These are phyloP conservation scores for Alca torda DNA, from an alignment of 2,797 vertebrate species.

Conservation along the genomic window DNA sequence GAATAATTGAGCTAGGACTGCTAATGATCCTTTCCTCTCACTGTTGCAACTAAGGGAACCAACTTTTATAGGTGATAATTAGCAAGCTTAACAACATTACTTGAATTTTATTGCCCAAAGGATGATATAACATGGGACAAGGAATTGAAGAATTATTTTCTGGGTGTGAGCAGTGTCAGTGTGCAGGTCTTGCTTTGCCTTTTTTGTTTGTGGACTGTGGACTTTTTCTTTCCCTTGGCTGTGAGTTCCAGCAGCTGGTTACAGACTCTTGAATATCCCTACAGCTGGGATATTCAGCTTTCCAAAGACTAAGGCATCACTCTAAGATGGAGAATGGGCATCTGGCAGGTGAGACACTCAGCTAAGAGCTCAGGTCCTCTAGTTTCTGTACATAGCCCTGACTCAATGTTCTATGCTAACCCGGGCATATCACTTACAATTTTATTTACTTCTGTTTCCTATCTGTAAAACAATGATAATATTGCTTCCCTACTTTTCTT, in stretches of 20 bases:
- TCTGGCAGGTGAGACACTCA: not conserved
- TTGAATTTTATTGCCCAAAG: not conserved
- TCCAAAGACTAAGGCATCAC: not conserved
- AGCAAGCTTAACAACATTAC: not conserved
- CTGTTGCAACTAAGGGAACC: not conserved
- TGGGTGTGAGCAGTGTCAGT: not conserved
- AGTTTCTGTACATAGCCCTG: not conserved
- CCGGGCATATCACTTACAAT: not conserved
- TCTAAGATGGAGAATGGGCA: not conserved
- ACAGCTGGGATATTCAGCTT: not conserved
- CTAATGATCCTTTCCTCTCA: not conserved
- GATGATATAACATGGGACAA: not conserved
- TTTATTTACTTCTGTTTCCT: not conserved
- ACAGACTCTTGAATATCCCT: not conserved
- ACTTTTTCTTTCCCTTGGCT: not conserved
- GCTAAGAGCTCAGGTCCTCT: not conserved
- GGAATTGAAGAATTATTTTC: not conserved
- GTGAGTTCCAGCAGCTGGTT: not conserved
- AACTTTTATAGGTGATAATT: not conserved
- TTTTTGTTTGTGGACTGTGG: not conserved
- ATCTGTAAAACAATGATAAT: not conserved
- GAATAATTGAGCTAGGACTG: not conserved
- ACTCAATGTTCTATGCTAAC: not conserved
- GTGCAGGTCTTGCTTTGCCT: not conserved
- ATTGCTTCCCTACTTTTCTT: not conserved